Evolutionary conservation across 2,113 vertebrate genomes (phyloP).

Genomic region (Chrysemys picta): DNA sequence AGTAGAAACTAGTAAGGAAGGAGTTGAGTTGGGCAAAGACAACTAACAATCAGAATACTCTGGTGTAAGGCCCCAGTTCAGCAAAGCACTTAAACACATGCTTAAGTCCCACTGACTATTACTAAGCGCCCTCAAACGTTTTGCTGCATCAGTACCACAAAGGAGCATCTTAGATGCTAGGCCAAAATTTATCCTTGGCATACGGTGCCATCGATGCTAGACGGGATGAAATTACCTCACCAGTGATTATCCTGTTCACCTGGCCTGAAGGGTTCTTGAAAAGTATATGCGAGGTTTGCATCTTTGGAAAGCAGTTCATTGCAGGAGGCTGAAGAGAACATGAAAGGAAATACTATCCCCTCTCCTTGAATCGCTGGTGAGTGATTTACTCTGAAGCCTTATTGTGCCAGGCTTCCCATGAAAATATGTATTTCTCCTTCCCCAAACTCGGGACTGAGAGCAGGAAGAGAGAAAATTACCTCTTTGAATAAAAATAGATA

Average conservation of each 20-base stretch:
- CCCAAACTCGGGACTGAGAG: not conserved
- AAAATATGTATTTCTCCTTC: not conserved
- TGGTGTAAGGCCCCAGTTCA: not conserved
- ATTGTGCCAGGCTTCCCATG: not conserved
- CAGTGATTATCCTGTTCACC: accelerated
- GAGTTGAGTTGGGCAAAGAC: not conserved
- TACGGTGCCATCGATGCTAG: accelerated
- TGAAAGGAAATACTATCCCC: not conserved
- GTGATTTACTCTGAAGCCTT: not conserved
- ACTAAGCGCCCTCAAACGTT: too few relatives aligned
- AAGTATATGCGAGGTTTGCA: not conserved
- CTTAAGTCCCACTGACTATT: not conserved
- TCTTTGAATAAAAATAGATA: not conserved
- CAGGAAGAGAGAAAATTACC: accelerated
- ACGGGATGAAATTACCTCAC: not conserved
- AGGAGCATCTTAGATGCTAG: not conserved
- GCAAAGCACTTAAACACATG: not conserved
- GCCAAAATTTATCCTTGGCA: not conserved
- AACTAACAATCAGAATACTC: not conserved
- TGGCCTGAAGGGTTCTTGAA: not conserved
- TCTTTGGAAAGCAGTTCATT: too few relatives aligned
- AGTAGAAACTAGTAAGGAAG: not conserved
- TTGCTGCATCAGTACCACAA: too few relatives aligned
- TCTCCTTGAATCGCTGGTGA: accelerated
- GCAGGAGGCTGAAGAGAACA: not conserved